Evolutionary conservation across 2,797 vertebrate species (phyloP).

Genomic region (Oryzias dopingdopingensis): DNA sequence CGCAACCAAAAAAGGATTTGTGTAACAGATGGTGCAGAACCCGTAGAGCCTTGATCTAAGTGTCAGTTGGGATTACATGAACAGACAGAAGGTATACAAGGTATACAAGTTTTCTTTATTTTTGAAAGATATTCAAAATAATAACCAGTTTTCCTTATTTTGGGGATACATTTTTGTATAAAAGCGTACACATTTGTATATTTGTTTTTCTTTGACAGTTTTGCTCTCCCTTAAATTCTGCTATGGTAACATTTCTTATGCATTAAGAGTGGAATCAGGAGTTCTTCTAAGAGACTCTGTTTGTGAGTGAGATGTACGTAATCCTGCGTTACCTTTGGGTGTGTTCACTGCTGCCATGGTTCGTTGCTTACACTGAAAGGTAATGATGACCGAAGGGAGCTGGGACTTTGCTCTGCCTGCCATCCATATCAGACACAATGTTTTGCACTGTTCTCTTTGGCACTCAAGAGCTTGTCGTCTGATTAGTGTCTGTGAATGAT

Average conservation of each 20-base stretch:
- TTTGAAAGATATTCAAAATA: too few relatives aligned
- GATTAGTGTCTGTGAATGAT: slow-evolving; percentile 53
- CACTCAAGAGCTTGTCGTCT: slow-evolving; percentile 17
- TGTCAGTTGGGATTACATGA: slow-evolving; percentile 1
- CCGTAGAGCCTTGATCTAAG: slow-evolving; percentile 1
- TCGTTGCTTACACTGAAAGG: slow-evolving; percentile 64
- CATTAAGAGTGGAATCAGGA: slow-evolving; percentile 20
- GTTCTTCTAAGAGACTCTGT: slow-evolving; percentile 46
- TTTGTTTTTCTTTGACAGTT: not conserved
- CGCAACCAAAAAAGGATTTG: not conserved
- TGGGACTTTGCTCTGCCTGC: slow-evolving; percentile 51
- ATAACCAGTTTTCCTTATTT: not conserved
- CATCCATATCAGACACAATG: slow-evolving; percentile 52
- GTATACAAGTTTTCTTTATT: too few relatives aligned
- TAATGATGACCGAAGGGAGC: slow-evolving; percentile 66
- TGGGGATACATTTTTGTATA: not conserved
- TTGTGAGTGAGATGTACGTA: slow-evolving; percentile 54
- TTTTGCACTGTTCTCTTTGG: slow-evolving; percentile 43
- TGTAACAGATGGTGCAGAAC: slow-evolving; percentile 1
- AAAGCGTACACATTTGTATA: too few relatives aligned
- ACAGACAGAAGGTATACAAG: not conserved
- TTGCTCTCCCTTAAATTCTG: not conserved
- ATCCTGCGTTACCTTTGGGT: slow-evolving; percentile 49
- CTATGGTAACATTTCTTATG: slow-evolving; percentile 25
- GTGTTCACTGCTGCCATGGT: slow-evolving; percentile 56